Conservation (phyloP, 1,140 invertebrate genomes). For the Platyscapa corneri region DNA sequence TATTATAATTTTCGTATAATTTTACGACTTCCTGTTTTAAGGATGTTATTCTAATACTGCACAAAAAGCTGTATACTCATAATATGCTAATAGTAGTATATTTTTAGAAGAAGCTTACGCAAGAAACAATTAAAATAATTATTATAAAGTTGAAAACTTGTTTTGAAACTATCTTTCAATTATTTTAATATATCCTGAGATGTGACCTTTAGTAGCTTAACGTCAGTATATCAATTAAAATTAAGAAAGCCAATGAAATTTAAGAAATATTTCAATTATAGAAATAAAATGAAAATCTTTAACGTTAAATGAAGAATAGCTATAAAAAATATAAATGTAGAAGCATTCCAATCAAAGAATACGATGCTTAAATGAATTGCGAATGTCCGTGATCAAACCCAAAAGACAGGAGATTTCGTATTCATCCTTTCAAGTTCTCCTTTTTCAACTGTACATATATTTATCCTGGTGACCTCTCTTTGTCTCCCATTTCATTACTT, state of each 20-base stretch:
- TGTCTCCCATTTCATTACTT: slow-evolving; percentile 23
- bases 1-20: neutral
- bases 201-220: too few relatives aligned
- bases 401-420: neutral
- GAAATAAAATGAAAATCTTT: too few relatives aligned
- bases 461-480: slow-evolving; percentile 33
- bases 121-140: neutral
- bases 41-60: neutral
- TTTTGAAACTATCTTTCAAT: too few relatives aligned
- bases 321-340: neutral
- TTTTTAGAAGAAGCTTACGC: too few relatives aligned
- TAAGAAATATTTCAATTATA: too few relatives aligned
- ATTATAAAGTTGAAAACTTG: neutral
- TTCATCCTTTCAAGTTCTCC: slow-evolving; percentile 8
- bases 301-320: neutral
- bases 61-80: too few relatives aligned
- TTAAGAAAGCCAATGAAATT: too few relatives aligned
- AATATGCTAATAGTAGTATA: too few relatives aligned
- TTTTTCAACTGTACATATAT: neutral
- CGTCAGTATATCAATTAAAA: too few relatives aligned
- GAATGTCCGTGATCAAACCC: neutral
- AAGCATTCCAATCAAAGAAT: slow-evolving; percentile 1
- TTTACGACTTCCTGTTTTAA: neutral
- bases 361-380: neutral
- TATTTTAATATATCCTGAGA: too few relatives aligned